Base-by-base conservation (phyloP, 2,888 invertebrate species). In the Blera fallax region DNA sequence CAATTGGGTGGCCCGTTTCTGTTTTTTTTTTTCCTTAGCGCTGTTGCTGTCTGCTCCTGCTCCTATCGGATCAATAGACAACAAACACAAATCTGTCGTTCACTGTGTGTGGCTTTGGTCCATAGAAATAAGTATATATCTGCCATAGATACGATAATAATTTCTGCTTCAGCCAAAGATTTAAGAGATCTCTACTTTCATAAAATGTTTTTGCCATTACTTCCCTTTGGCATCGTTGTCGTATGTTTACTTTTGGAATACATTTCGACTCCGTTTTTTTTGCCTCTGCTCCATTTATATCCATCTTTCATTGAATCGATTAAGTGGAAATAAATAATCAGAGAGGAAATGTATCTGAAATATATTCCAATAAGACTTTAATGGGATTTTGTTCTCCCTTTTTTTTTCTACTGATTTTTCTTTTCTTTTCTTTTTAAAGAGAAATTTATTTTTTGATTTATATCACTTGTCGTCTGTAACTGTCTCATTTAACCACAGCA, bases 311-410 rank as follows among this genome's bases (percentile, higher is more conserved):
- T 50, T 69, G 48, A 74, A 84, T 79, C 79, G 79, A 84, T 84
- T 84, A 69, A 67, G 74, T 76, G 69, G 62, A 81, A 81, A 74
- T 76, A 76, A 76, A 81, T 69, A 54, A 81, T 74, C 73, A 52
- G n/a, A 62, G 56, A 52, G 54, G 54, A 67, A 78, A 78, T 69
- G 27, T 78, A 62, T 76, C 27, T 50, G 40, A 54, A 29, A 52
- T 27, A 70, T 76, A 32, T 54, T 62, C 65, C 32, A 67, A n/a
- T 60, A 18, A n/a, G 52, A 58, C 32, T 69, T 81, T 58, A 70
- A 58, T 64, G 65, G 50, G 18, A 27, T 40, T 43, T 24, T 5
- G 18, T 5, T 52, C 32, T 54, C 34, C 24, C 18, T 32, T 21
- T 8, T 48, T 4, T 16, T 58, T 34, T 60, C 1, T 40, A 8